Percentiles rank a stretch among this genome's conserved stretches.
Evolutionary conservation across 2,888 invertebrate species (phyloP).

Genomic region (Apamea sordens): DNA sequence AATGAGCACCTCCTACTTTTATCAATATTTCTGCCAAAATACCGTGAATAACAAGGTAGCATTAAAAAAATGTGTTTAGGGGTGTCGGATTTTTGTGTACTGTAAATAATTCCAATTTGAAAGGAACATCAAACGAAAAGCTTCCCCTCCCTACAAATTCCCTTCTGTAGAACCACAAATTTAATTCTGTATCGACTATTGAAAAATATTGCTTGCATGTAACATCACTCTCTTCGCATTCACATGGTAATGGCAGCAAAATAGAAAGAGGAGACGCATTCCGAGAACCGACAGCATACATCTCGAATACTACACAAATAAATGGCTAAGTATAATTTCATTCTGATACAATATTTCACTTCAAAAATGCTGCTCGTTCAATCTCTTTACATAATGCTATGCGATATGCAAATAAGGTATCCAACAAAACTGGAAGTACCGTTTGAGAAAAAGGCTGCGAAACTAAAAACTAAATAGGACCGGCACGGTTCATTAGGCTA

Average conservation of each 20-base stretch:
- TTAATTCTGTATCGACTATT: conserved; percentile 80
- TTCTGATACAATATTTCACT: conserved; percentile 67
- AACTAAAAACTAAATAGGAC: conserved; percentile 78
- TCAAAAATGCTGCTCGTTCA: conserved; percentile 58
- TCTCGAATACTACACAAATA: conserved; percentile 72
- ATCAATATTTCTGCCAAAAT: conserved; percentile 5
- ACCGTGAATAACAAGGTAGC: neutral
- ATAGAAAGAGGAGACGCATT: conserved; percentile 72
- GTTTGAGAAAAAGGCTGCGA: conserved; percentile 74
- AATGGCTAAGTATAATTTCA: conserved; percentile 73
- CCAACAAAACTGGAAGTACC: conserved; percentile 70
- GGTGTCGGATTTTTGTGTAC: conserved; percentile 28
- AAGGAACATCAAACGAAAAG: conserved; percentile 68
- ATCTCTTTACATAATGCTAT: conserved; percentile 72
- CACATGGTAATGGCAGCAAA: conserved; percentile 81
- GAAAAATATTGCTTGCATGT: conserved; percentile 82
- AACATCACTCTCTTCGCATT: conserved; percentile 78
- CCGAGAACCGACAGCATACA: conserved; percentile 64
- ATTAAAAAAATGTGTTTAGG: conserved; percentile 4
- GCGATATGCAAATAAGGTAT: conserved; percentile 77
- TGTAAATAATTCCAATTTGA: conserved; percentile 58
- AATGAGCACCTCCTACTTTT: neutral
- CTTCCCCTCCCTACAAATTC: conserved; percentile 66
- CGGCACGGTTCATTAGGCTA: conserved; percentile 81
- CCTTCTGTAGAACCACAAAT: conserved; percentile 79